Percentiles rank a stretch among this genome's conserved stretches.
Conservation (phyloP, 2,888 invertebrate genomes). For the Aleiodes alternator region DNA sequence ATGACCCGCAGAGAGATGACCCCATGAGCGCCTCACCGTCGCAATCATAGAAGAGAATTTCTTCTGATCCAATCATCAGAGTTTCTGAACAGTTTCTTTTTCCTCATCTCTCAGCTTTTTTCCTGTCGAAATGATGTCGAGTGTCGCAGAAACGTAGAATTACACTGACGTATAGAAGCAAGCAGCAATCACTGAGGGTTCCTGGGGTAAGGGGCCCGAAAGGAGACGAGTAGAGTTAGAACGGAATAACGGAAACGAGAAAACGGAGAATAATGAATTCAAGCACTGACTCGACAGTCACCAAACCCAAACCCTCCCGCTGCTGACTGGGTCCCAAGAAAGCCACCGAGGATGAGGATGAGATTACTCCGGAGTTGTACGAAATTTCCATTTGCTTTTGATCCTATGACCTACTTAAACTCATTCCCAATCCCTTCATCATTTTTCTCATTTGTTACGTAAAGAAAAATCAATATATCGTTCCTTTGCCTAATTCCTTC, state of each 20-base stretch:
- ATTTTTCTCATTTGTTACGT: constrained; percentile 34
- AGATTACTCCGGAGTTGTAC: constrained; percentile 39
- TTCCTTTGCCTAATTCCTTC: constrained; percentile 9
- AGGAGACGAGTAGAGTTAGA: constrained; percentile 29
- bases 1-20: constrained; percentile 31
- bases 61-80: background rate
- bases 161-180: constrained; percentile 17
- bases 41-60: background rate
- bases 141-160: constrained; percentile 16
- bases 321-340: constrained; percentile 45
- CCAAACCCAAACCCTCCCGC: constrained; percentile 41
- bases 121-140: background rate
- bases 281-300: constrained; percentile 52
- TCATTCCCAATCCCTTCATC: constrained; percentile 45
- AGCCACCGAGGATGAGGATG: constrained; percentile 51
- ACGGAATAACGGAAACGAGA: constrained; percentile 57
- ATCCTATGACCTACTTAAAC: constrained; percentile 63
- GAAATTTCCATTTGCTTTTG: constrained; percentile 47
- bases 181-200: constrained; percentile 33
- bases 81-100: background rate
- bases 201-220: constrained; percentile 4
- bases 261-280: constrained; percentile 64
- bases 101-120: background rate
- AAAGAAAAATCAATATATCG: constrained; percentile 34
- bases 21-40: constrained; percentile 38